Conservation (phyloP, 2,113 vertebrate species). For the Indicator maculatus region DNA sequence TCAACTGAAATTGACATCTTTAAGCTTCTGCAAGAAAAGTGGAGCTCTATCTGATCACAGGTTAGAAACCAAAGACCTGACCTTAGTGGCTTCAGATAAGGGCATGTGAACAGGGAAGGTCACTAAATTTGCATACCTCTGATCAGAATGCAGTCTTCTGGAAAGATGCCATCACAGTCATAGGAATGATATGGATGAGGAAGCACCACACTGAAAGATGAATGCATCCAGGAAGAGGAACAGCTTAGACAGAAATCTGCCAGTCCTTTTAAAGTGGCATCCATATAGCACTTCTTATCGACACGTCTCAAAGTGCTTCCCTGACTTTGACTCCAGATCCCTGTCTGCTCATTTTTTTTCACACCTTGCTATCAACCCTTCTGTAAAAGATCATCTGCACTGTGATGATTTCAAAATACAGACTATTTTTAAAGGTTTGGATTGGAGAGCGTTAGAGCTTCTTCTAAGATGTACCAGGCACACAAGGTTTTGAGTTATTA, state of each 20-base stretch:
- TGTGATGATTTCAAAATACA: constrained; percentile 1
- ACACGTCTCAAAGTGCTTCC: constrained; percentile 4
- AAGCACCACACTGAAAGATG: background rate
- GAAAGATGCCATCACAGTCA: background rate
- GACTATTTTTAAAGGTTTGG: constrained; percentile 26
- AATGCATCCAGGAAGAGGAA: constrained; percentile 9
- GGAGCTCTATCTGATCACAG: background rate
- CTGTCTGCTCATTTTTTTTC: constrained; percentile 28
- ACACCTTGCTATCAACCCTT: background rate
- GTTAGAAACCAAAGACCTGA: background rate
- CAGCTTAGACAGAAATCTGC: constrained; percentile 51
- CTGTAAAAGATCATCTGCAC: background rate
- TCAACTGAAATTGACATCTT: background rate
- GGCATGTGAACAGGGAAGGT: background rate
- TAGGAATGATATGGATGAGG: background rate
- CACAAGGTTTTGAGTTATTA: background rate
- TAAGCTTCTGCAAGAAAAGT: background rate
- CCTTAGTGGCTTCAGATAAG: background rate
- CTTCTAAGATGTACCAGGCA: background rate
- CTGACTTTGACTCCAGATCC: constrained; percentile 42
- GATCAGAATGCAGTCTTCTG: background rate
- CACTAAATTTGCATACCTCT: background rate
- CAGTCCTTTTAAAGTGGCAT: constrained; percentile 18
- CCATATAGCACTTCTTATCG: constrained; percentile 4
- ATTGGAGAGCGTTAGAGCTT: background rate